phyloP scores from a whole-genome alignment of 2,797 vertebrate species.

The Falco novaeseelandiae region DNA sequence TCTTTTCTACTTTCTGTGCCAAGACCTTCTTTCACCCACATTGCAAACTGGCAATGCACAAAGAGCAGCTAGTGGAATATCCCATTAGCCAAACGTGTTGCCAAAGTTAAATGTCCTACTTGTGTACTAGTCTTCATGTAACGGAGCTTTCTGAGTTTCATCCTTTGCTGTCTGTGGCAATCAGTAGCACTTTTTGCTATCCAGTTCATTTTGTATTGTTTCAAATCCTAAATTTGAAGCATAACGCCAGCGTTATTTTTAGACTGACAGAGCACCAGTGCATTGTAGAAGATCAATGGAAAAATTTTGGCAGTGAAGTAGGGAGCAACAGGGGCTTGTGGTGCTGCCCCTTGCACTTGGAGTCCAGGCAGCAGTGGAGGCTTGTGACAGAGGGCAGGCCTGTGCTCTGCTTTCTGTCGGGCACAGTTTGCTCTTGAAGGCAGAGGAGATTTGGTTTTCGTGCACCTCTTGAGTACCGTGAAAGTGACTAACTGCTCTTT shows the following conservation, averaged over 20 bases:
- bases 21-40: neutral
- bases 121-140: neutral
- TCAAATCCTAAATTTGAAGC: constrained; percentile 19
- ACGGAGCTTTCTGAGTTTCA: neutral
- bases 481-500: neutral
- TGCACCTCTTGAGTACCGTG: neutral
- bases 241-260: constrained; percentile 13
- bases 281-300: neutral
- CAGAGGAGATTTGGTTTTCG: neutral
- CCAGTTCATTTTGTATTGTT: constrained; percentile 16
- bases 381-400: neutral
- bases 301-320: neutral
- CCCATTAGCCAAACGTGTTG: neutral
- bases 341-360: neutral
- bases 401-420: neutral
- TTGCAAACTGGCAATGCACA: neutral
- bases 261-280: neutral
- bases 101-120: neutral
- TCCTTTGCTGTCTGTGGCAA: neutral
- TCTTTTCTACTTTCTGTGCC: neutral
- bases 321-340: neutral
- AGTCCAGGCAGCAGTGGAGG: neutral
- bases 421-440: neutral
- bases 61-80: neutral
- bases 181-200: neutral